Evolutionary conservation across 2,888 invertebrate genomes (phyloP), one percentile per base, ranked within the genome.

Genomic region (Drosophila rubida): DNA sequence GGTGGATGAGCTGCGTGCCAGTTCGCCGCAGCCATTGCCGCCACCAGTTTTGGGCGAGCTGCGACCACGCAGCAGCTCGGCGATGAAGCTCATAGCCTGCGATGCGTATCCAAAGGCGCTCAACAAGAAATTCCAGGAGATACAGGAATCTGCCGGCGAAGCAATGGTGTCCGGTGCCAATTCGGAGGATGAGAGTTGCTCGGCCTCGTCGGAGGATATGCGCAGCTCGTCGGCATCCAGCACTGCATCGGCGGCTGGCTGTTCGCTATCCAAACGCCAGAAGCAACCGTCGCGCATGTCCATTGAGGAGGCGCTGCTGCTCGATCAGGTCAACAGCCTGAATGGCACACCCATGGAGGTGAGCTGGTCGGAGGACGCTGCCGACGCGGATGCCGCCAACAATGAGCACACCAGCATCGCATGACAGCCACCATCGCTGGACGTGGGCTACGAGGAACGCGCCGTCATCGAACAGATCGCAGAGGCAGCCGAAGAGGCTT

Each of bases 141-240:
- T 95, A 13, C 94, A 94, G 80, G 94, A 94, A 81, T 93, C 94
- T 1, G 95, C 94, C 2, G 94, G 94, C 22, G 94, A 95, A 87
- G 94, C 94, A 0, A 94, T 94, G 92, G 94, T 95, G 30, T 94
- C 94, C n/a, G 95, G 94, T 64, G 93, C 93, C 64, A 93, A 93
- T 75, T 94, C 94, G 0, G 94, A 94, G 79, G 94, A 94, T 74
- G 94, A 94, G 79, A 93, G 93, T 74, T 93, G 93, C 68, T 93
- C 93, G 6, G 93, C 93, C 35, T 92, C 93, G 8, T 90, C 93
- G 87, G 90, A 91, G 69, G 90, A 90, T 46, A 93, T 46, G 78
- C 93, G 74, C 91, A 93, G 63, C 92, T 93, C 83, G 88, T 93
- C 76, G 88, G 92, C 67, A 90, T 89, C 90, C 11, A 81, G 81